Percentiles rank a stretch among this genome's conserved stretches.
Conservation (phyloP, 2,113 vertebrate genomes). For the Girardinichthys multiradiatus region DNA sequence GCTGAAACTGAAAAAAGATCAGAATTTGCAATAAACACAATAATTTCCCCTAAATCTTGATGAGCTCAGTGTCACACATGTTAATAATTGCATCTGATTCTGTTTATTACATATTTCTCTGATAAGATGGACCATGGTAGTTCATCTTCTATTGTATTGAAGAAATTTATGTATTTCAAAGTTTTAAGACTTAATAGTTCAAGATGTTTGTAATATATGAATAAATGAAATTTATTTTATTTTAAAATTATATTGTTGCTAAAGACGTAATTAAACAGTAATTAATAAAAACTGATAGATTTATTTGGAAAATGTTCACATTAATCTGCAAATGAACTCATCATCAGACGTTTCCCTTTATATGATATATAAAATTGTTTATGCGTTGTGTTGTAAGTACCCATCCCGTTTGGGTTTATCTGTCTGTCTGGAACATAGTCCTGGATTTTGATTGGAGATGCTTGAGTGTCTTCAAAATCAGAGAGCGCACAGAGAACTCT, state of each 20-base stretch:
- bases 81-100: background rate
- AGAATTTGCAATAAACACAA: background rate
- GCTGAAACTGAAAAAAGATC: too few relatives aligned
- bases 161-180: background rate
- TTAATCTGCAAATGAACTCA: background rate
- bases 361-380: background rate
- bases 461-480: slow-evolving; percentile 36
- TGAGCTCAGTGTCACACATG: background rate
- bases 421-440: slow-evolving; percentile 26
- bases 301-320: background rate
- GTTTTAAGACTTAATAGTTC: background rate
- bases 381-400: background rate
- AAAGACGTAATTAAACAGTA: background rate
- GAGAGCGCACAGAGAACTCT: slow-evolving; percentile 15
- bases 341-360: too few relatives aligned
- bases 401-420: background rate
- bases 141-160: background rate
- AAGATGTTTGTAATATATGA: background rate
- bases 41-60: background rate
- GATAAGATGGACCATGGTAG: background rate
- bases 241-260: too few relatives aligned
- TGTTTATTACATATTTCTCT: background rate
- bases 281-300: too few relatives aligned
- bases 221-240: too few relatives aligned
- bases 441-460: slow-evolving; percentile 16